Base-by-base conservation (phyloP, 2,888 invertebrate genomes). In the Ecliptopera silaceata region DNA sequence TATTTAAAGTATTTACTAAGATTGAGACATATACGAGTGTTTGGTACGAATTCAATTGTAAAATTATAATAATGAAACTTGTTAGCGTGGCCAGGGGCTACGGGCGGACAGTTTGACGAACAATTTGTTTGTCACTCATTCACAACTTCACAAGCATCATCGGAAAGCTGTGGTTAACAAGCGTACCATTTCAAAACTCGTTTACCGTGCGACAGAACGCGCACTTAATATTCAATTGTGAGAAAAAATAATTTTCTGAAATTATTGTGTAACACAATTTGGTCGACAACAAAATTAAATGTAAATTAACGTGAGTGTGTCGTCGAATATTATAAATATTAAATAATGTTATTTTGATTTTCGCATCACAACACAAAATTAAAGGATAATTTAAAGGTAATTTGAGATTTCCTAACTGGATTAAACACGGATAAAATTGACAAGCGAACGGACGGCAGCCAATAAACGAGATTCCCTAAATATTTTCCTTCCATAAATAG, bases 381-480 rank as follows among this genome's bases (percentile, higher is more conserved):
- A 53, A 50, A 53, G 49, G 31, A 49, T 53, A 56, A 53, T 52
- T 59, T 52, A 36, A 49, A 53, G 49, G 64, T 61, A 65, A 62
- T 60, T 68, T 65, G 69, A 70, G 70, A 76, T 75, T 66, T 72
- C 65, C 61, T 68, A 61, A 57, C 12, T 56, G 72, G 74, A 77
- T 79, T 77, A 77, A 75, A 74, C 65, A 65, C 64, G 68, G 67
- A 70, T 70, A 63, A 75, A 77, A 82, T 80, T 79, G 79, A 79
- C 78, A 82, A 75, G 70, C 69, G 68, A 71, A 75, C 71, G 71
- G 72, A 73, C 75, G 59, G 66, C 66, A 76, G 72, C 77, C 76
- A 83, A 83, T 82, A 80, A 80, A 79, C 66, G 76, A 75, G 74
- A 80, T 81, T 77, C 76, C 72, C 71, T 59, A 80, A 82, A 82